Conservation (phyloP, 2,888 invertebrate genomes). For the Nymphalis c-album region DNA sequence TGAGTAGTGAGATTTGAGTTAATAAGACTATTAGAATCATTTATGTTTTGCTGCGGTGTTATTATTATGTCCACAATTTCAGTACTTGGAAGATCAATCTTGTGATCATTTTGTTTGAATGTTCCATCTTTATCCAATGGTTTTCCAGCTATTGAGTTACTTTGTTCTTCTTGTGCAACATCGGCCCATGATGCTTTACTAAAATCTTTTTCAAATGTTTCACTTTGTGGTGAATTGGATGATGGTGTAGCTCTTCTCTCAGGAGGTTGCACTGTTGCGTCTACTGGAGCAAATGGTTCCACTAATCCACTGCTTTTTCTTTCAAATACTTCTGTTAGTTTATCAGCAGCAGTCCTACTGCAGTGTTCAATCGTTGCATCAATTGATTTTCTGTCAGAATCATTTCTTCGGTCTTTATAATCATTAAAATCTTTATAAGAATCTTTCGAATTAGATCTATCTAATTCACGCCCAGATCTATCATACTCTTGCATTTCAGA, state of each 20-base stretch:
- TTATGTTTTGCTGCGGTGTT: constrained; percentile 42
- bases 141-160: constrained; percentile 46
- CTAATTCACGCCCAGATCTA: constrained; percentile 67
- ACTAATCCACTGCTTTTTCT: constrained; percentile 70
- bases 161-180: constrained; percentile 66
- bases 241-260: constrained; percentile 76
- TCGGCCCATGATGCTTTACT: constrained; percentile 77
- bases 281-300: constrained; percentile 61
- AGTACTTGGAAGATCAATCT: constrained; percentile 43
- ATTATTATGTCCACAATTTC: constrained; percentile 49
- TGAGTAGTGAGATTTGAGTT: constrained; percentile 35
- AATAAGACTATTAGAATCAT: constrained; percentile 29
- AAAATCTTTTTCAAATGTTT: constrained; percentile 74
- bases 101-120: constrained; percentile 51
- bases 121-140: constrained; percentile 50
- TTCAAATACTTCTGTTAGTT: constrained; percentile 76
- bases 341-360: constrained; percentile 74
- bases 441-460: constrained; percentile 76
- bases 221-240: constrained; percentile 65
- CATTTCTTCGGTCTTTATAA: constrained; percentile 76
- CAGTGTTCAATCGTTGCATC: constrained; percentile 62
- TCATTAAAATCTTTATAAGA: constrained; percentile 77
- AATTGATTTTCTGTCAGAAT: constrained; percentile 69
- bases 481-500: constrained; percentile 79
- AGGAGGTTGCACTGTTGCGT: constrained; percentile 58